Conservation (phyloP, 2,888 invertebrate genomes). For the Hyppa rectilinea region DNA sequence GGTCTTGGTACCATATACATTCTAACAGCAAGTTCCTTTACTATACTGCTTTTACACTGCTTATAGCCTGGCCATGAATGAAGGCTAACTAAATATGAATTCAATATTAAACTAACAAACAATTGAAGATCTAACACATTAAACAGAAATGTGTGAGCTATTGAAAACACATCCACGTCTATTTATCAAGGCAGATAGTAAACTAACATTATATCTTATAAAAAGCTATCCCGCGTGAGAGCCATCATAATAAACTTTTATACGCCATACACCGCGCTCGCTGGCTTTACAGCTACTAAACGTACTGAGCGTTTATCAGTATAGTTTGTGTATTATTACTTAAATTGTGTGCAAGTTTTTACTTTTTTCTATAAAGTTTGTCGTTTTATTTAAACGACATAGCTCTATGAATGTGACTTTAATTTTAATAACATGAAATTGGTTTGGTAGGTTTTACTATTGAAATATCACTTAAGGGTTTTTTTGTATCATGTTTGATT, state of each 20-base stretch:
- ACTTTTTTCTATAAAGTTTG: constrained; percentile 12
- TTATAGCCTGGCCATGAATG: too few species aligned
- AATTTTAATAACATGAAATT: not conserved
- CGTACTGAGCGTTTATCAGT: constrained; percentile 31
- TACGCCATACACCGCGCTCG: not conserved
- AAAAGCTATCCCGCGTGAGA: constrained; percentile 3
- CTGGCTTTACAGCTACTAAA: constrained; percentile 14
- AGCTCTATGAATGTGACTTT: not conserved
- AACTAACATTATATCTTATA: constrained; percentile 21
- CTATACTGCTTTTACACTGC: too few species aligned
- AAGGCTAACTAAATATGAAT: too few species aligned
- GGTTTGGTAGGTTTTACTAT: too few species aligned
- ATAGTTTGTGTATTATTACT: constrained; percentile 31
- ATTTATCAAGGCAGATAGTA: not conserved
- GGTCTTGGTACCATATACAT: too few species aligned
- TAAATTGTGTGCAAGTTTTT: constrained; percentile 40
- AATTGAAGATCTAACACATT: too few species aligned
- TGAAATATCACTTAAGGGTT: too few species aligned
- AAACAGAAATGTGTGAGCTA: too few species aligned
- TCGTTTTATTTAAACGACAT: not conserved
- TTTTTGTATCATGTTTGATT: not conserved
- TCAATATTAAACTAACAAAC: too few species aligned
- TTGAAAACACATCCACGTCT: not conserved
- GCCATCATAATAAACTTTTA: constrained; percentile 49
- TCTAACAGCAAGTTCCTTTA: too few species aligned